phyloP scores from a whole-genome alignment of 2,888 invertebrate genomes.

The Eubasilissa splendida region DNA sequence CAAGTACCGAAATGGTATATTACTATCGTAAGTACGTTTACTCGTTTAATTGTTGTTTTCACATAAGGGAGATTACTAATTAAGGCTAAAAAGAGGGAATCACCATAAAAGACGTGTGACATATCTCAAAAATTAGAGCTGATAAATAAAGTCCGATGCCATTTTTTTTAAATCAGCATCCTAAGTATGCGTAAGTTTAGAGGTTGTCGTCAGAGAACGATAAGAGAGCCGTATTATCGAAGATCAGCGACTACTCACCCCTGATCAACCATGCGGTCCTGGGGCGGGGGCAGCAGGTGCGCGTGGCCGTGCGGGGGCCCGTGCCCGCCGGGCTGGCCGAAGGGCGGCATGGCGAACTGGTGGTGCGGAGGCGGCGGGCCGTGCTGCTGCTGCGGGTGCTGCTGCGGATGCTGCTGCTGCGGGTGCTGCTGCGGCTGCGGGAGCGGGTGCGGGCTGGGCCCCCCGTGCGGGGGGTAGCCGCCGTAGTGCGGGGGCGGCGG shows the following conservation, averaged over 20 bases:
- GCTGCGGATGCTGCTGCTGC: slow-evolving; percentile 62
- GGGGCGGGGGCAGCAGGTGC: slow-evolving; percentile 60
- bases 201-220: too few species aligned
- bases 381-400: slow-evolving; percentile 60
- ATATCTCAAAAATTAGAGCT: too few species aligned
- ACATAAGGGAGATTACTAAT: too few species aligned
- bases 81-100: too few species aligned
- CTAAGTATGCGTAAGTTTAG: too few species aligned
- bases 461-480: slow-evolving; percentile 64
- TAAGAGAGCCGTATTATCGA: too few species aligned
- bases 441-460: slow-evolving; percentile 66
- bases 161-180: too few species aligned
- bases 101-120: too few species aligned
- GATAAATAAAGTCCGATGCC: too few species aligned
- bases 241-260: slow-evolving; percentile 63
- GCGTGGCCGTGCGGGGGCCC: slow-evolving; percentile 62
- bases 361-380: slow-evolving; percentile 34
- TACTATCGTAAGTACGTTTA: too few species aligned
- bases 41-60: too few species aligned
- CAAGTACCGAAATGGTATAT: too few species aligned
- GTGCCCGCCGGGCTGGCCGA: slow-evolving; percentile 75
- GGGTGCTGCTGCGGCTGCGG: slow-evolving; percentile 77
- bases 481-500: slow-evolving; percentile 74
- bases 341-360: slow-evolving; percentile 49
- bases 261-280: slow-evolving; percentile 72